Conservation (phyloP, 2,888 invertebrate species). For the Elegia similella region DNA sequence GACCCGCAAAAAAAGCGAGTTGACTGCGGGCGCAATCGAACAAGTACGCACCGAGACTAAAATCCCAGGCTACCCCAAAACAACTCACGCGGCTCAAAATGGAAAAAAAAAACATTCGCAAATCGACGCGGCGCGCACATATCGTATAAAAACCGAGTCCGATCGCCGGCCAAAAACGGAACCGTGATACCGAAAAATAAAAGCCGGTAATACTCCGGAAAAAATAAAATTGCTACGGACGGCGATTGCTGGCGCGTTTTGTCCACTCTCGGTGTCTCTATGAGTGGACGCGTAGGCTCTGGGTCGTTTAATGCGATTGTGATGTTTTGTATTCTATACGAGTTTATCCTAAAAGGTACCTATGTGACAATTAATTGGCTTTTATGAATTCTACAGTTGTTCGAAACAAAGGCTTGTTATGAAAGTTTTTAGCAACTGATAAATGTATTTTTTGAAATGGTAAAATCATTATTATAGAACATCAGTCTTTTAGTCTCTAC, state of each 20-base stretch:
- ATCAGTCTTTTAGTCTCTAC: too few relatives aligned
- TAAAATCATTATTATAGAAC: too few relatives aligned
- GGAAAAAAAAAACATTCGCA: constrained; percentile 71
- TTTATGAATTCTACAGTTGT: too few relatives aligned
- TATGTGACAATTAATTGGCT: too few relatives aligned
- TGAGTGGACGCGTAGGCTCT: constrained; percentile 41
- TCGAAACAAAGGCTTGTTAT: too few relatives aligned
- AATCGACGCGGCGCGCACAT: constrained; percentile 69
- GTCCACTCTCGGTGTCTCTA: constrained; percentile 60
- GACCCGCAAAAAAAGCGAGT: constrained; percentile 60
- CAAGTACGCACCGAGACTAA: constrained; percentile 65
- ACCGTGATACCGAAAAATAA: constrained; percentile 81
- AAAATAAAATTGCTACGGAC: constrained; percentile 64
- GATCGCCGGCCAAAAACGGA: constrained; percentile 78
- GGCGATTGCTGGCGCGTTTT: constrained; percentile 42
- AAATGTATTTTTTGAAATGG: too few relatives aligned
- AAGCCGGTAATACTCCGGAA: constrained; percentile 70
- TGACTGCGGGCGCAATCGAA: constrained; percentile 71
- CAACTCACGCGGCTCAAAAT: constrained; percentile 71
- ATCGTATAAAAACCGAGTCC: constrained; percentile 76
- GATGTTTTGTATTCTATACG: constrained; percentile 27
- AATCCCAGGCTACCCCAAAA: constrained; percentile 75
- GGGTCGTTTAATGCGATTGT: not conserved
- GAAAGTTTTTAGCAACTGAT: too few relatives aligned
- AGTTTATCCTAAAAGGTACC: not conserved